These are phyloP conservation scores for Hypena proboscidalis DNA, from an alignment of 2,888 invertebrate genomes.

Conservation along the genomic window DNA sequence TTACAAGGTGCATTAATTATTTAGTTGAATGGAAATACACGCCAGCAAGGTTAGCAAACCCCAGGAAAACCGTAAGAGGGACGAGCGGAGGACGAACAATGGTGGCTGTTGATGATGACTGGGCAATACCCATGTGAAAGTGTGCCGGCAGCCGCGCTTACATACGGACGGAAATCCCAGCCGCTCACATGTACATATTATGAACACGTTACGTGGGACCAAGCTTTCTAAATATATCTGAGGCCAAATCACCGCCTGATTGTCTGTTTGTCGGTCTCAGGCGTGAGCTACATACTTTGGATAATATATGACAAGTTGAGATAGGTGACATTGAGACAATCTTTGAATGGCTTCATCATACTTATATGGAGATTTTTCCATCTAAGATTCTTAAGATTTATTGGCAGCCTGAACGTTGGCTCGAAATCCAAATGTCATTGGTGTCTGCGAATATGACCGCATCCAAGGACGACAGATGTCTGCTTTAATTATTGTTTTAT, in stretches of 20 bases:
- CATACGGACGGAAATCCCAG: conserved; percentile 63
- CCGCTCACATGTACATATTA: conserved; percentile 45
- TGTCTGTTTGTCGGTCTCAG: conserved; percentile 15
- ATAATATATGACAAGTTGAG: background rate
- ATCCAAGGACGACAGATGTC: conserved; percentile 38
- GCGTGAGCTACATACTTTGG: conserved; percentile 4
- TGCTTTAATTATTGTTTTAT: conserved; percentile 32
- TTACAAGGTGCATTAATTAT: too few species aligned
- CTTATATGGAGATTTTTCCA: too few species aligned
- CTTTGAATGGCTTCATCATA: too few species aligned
- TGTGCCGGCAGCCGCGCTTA: conserved; percentile 47
- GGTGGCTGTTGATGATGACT: conserved; percentile 32
- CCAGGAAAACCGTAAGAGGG: conserved; percentile 49
- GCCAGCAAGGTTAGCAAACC: conserved; percentile 18
- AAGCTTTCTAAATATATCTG: conserved; percentile 56
- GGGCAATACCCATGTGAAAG: conserved; percentile 74
- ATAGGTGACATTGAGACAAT: too few species aligned
- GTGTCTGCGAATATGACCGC: conserved; percentile 8
- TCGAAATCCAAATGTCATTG: conserved; percentile 13
- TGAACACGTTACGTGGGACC: conserved; percentile 50
- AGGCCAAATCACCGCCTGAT: conserved; percentile 12
- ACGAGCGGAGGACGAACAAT: conserved; percentile 34
- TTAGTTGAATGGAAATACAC: background rate
- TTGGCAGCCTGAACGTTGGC: conserved; percentile 21
- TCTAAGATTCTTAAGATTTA: too few species aligned